Percentiles rank a stretch among this genome's conserved stretches.
phyloP scores from a whole-genome alignment of 2,113 vertebrate genomes.

The Hassar affinis region DNA sequence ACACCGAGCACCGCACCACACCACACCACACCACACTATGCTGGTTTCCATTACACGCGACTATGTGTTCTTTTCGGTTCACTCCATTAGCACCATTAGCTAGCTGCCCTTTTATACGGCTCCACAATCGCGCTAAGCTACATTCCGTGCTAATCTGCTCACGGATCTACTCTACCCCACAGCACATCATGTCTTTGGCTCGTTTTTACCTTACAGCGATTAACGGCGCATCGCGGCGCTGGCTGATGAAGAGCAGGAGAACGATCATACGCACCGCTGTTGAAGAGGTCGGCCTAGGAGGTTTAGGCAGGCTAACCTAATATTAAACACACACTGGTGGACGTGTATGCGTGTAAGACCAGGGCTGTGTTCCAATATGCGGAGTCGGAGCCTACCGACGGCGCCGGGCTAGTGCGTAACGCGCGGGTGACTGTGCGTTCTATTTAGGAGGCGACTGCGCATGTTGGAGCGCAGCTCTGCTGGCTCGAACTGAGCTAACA shows the following conservation, averaged over 20 bases:
- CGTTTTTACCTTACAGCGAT: background rate
- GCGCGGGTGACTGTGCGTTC: background rate
- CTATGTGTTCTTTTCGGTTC: background rate
- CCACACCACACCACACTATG: background rate
- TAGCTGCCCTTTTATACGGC: background rate
- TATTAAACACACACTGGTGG: slow-evolving; percentile 42
- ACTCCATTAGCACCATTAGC: background rate
- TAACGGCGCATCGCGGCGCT: background rate
- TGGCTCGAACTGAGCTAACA: background rate
- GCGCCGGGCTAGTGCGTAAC: background rate
- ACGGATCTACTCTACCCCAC: slow-evolving; percentile 16
- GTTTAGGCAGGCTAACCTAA: slow-evolving; percentile 38
- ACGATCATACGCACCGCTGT: slow-evolving; percentile 33
- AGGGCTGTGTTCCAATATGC: slow-evolving; percentile 20
- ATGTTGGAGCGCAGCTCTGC: slow-evolving; percentile 12
- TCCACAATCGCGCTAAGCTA: background rate
- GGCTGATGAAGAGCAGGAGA: background rate
- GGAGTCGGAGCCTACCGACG: background rate
- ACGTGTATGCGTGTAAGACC: slow-evolving; percentile 47
- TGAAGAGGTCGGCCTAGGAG: slow-evolving; percentile 42
- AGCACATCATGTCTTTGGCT: background rate
- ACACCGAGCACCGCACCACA: no score
- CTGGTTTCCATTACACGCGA: background rate
- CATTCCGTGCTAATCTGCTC: slow-evolving; percentile 36
- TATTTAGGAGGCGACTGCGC: background rate